Base-by-base conservation (phyloP, 2,797 vertebrate genomes). In the Falco biarmicus region DNA sequence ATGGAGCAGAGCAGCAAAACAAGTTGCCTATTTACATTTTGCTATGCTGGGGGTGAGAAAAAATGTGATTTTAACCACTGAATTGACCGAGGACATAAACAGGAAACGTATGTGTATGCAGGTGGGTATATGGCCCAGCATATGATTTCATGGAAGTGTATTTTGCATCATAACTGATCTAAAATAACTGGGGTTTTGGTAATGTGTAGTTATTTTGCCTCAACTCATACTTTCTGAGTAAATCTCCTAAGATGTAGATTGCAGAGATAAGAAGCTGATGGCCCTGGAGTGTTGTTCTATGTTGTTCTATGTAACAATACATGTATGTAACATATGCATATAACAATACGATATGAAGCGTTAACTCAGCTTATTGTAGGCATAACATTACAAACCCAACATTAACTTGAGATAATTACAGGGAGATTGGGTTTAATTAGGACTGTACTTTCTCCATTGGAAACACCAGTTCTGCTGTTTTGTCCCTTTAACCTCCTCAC, bases 291-390 rank as follows among this genome's bases (percentile, higher is more conserved):
- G 37, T n/a, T n/a, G n/a, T n/a, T n/a, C n/a, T 9, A 21, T 53
- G 4, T 66, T 64, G 19, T 51, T 90, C 53, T 34, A 4, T 65
- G 14, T 53, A 65, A 51, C 15, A 50, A 41, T 63, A 37, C 10
- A 19, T n/a, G 13, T 11, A 24, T 61, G 15, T 43, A 77, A n/a
- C 1, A 28, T 28, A 28, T 3, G 68, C 4, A 11, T 47, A 12
- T 6, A 65, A 31, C 39, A 69, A 25, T 37, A 56, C 0, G 2
- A 24, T 43, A 22, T 24, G 61, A 61, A 66, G 24, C 0, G 0
- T 90, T 84, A 73, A n/a, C 37, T 83, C 13, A 41, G 39, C 60
- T 59, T 69, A 41, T 34, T 69, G 41, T 71, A 59, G 22, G 25
- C 28, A 17, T 2, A 11, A 51, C 13, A 29, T 77, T 70, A 66